A percentile compares a stretch with the other conserved stretches of the same genome.
Conservation (phyloP, 2,797 vertebrate species). For the Orientallactaga sibirica region DNA sequence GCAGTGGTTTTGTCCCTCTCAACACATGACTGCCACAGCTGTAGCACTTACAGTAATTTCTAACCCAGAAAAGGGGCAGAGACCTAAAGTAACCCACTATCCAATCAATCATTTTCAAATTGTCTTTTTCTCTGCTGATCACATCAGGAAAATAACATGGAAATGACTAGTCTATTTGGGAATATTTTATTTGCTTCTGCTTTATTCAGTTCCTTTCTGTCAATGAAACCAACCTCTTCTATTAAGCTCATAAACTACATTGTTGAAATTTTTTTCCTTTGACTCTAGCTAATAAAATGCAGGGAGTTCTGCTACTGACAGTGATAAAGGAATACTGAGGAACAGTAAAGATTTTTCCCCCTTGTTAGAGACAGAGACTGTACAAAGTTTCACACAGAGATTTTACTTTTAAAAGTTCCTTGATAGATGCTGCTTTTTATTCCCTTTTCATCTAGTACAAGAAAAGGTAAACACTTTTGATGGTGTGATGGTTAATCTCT, state of each 20-base stretch:
- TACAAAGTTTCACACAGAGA: neutral
- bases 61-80: neutral
- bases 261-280: neutral
- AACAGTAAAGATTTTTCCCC: neutral
- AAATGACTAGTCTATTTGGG: neutral
- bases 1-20: neutral
- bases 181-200: neutral
- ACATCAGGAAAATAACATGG: neutral
- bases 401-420: neutral
- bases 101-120: neutral
- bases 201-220: neutral
- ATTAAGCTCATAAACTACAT: neutral
- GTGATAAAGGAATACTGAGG: neutral
- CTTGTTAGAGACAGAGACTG: neutral
- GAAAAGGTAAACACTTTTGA: neutral
- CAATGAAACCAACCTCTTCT: neutral
- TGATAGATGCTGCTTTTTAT: neutral
- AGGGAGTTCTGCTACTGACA: neutral
- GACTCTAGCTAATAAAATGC: neutral
- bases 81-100: neutral
- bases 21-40: neutral
- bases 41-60: neutral
- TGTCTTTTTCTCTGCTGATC: neutral
- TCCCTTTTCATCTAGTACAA: neutral
- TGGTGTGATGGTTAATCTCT: too few species aligned